Evolutionary conservation across 2,888 invertebrate genomes (phyloP).

Genomic region (Dryobotodes eremita): DNA sequence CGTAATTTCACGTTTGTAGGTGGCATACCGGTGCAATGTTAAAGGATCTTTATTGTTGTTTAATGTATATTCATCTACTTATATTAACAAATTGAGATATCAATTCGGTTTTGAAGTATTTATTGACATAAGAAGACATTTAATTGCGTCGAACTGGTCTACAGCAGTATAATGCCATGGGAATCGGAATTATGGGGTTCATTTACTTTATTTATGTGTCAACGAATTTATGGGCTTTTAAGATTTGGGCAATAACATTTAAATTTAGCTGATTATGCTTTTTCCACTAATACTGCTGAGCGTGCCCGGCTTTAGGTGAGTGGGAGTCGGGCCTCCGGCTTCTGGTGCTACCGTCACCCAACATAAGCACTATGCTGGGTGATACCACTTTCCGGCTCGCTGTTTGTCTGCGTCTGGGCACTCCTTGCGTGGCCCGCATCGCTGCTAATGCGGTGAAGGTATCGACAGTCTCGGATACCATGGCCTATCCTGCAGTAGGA

Average conservation of each 20-base stretch:
- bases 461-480: too few relatives aligned
- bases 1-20: constrained; percentile 25
- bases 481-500: too few relatives aligned
- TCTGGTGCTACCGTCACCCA: too few relatives aligned
- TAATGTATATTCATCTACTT: constrained; percentile 48
- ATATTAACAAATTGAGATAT: constrained; percentile 56
- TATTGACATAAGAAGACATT: constrained; percentile 43
- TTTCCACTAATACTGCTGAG: too few relatives aligned
- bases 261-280: constrained; percentile 17
- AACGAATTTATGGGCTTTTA: constrained; percentile 36
- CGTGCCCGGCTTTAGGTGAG: too few relatives aligned
- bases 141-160: constrained; percentile 22
- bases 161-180: constrained; percentile 6
- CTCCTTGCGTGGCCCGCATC: too few relatives aligned
- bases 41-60: constrained; percentile 52
- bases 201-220: constrained; percentile 40
- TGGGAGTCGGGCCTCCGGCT: too few relatives aligned
- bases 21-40: constrained; percentile 40
- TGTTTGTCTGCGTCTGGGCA: too few relatives aligned
- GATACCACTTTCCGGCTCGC: too few relatives aligned
- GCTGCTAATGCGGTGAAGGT: too few relatives aligned
- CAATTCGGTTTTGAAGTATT: constrained; percentile 44
- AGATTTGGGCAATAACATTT: constrained; percentile 44
- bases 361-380: too few relatives aligned
- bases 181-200: constrained; percentile 36